Evolutionary conservation across 2,888 invertebrate genomes (phyloP).

Genomic region (Priocnemis perturbator): DNA sequence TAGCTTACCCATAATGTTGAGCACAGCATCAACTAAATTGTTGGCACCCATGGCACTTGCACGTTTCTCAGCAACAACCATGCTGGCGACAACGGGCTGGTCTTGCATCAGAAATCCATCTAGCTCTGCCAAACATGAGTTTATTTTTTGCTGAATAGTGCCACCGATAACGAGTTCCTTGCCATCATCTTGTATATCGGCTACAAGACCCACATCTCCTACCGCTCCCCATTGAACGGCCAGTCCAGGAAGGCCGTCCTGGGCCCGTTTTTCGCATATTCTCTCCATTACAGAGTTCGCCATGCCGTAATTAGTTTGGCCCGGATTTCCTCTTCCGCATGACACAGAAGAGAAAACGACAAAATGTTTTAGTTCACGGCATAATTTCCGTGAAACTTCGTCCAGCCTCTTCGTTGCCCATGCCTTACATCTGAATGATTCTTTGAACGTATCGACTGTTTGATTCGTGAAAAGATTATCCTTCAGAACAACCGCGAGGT

Average conservation of each 20-base stretch:
- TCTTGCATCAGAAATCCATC: constrained; percentile 83
- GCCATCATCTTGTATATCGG: constrained; percentile 84
- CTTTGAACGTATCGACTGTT: constrained; percentile 75
- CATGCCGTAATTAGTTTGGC: constrained; percentile 82
- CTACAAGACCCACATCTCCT: constrained; percentile 86
- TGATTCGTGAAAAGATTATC: constrained; percentile 79
- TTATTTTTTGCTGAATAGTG: constrained; percentile 90
- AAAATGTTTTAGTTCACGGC: constrained; percentile 76
- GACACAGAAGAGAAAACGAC: constrained; percentile 82
- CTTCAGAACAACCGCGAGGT: constrained; percentile 79
- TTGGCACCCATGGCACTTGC: constrained; percentile 79
- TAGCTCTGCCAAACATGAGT: constrained; percentile 86
- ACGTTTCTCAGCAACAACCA: constrained; percentile 91
- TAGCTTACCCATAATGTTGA: constrained; percentile 76
- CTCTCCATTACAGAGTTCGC: constrained; percentile 85
- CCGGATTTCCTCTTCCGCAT: constrained; percentile 81
- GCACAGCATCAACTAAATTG: constrained; percentile 84
- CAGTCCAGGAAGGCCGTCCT: constrained; percentile 76
- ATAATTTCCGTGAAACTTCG: constrained; percentile 75
- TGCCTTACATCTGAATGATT: constrained; percentile 79
- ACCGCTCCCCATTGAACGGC: constrained; percentile 83
- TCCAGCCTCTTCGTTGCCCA: constrained; percentile 79
- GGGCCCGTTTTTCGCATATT: constrained; percentile 50
- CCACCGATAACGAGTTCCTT: constrained; percentile 85
- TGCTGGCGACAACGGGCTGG: constrained; percentile 84